A percentile compares a stretch with the other conserved stretches of the same genome.
phyloP scores from a whole-genome alignment of 2,888 invertebrate genomes.

The Noctua fimbriata region DNA sequence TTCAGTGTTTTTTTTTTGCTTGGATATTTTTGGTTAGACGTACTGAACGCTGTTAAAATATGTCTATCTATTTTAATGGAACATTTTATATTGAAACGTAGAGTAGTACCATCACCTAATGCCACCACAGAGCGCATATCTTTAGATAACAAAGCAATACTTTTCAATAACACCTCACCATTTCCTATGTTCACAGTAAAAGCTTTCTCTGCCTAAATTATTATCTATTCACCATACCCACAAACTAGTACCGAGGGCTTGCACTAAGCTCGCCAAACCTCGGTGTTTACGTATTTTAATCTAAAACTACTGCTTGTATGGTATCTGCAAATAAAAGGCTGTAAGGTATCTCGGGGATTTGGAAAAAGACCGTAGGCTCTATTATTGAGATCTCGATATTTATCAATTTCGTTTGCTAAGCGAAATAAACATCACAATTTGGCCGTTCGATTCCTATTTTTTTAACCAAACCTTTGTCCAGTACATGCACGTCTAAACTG shows the following conservation, averaged over 20 bases:
- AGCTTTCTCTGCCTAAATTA: conserved; percentile 57
- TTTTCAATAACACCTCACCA: conserved; percentile 58
- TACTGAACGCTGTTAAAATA: no score
- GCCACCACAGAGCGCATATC: conserved; percentile 2
- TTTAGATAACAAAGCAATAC: conserved; percentile 16
- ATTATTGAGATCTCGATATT: background rate
- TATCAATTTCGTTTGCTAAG: conserved; percentile 9
- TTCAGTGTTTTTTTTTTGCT: no score
- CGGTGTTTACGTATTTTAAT: background rate
- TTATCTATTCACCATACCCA: conserved; percentile 50
- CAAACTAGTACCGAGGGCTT: conserved; percentile 38
- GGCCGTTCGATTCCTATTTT: background rate
- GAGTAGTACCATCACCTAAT: background rate
- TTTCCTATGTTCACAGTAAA: conserved; percentile 47
- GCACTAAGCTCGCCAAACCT: background rate
- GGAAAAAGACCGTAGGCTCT: background rate
- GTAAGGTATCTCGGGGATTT: background rate
- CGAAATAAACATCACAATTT: background rate
- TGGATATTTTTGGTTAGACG: no score
- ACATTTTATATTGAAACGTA: background rate
- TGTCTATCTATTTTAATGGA: no score
- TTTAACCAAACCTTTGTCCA: background rate
- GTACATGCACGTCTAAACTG: background rate
- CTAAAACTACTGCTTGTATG: background rate
- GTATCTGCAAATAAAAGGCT: background rate